phyloP scores from a whole-genome alignment of 2,888 invertebrate genomes.

The Dicyrtoma fusca region DNA sequence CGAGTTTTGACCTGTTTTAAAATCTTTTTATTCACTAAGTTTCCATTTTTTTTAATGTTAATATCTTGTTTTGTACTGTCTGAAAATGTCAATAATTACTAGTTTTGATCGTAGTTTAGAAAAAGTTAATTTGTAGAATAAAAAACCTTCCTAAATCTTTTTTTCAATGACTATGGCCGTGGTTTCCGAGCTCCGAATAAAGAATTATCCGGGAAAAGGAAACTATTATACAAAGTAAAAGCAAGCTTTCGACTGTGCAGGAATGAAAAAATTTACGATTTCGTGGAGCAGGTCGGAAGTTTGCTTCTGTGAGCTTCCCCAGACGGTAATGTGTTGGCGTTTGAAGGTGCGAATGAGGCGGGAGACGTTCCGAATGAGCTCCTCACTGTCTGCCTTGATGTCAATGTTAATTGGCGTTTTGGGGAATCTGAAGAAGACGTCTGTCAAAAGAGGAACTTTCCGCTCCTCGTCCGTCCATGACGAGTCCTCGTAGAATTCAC shows the following conservation, averaged over 20 bases:
- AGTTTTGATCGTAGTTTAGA: too few relatives aligned
- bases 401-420: slow-evolving; percentile 64
- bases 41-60: too few relatives aligned
- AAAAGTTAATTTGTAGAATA: too few relatives aligned
- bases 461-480: slow-evolving; percentile 60
- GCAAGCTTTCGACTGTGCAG: too few relatives aligned
- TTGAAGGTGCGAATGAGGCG: slow-evolving; percentile 64
- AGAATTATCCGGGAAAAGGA: too few relatives aligned
- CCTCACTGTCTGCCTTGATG: slow-evolving; percentile 62
- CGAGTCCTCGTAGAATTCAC: slow-evolving; percentile 58
- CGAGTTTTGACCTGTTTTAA: too few relatives aligned
- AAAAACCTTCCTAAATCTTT: too few relatives aligned
- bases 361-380: slow-evolving; percentile 65
- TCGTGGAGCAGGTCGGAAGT: slow-evolving; percentile 65
- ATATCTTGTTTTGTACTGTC: too few relatives aligned
- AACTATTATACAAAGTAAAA: too few relatives aligned
- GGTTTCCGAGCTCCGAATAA: background rate
- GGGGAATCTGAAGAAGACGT: slow-evolving; percentile 68
- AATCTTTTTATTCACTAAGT: too few relatives aligned
- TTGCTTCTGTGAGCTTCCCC: slow-evolving; percentile 67
- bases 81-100: too few relatives aligned
- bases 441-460: slow-evolving; percentile 65
- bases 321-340: slow-evolving; percentile 67
- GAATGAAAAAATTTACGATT: slow-evolving; percentile 60
- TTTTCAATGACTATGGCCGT: background rate